These are phyloP conservation scores for Drosophila villosipedis DNA, from an alignment of 2,888 invertebrate species.

Conservation along the genomic window DNA sequence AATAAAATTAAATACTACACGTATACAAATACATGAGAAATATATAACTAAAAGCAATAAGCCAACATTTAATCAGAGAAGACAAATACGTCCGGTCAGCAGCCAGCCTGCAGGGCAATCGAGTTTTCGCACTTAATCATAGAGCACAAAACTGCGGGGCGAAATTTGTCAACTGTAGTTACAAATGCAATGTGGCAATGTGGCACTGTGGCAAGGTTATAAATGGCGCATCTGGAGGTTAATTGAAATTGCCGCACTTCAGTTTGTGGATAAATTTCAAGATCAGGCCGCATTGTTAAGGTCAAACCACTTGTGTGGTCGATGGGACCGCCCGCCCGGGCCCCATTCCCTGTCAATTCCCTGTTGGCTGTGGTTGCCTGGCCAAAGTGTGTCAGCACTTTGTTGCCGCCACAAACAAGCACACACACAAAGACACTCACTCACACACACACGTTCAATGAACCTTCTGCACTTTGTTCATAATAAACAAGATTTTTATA, in stretches of 20 bases:
- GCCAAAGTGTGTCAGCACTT: constrained; percentile 78
- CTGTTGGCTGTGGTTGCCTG: constrained; percentile 52
- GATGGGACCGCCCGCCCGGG: constrained; percentile 30
- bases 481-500: constrained; percentile 74
- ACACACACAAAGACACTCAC: constrained; percentile 18
- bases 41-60: constrained; percentile 30
- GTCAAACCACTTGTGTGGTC: constrained; percentile 82
- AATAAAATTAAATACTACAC: too few species aligned
- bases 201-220: constrained; percentile 35
- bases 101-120: constrained; percentile 11
- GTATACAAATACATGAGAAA: neutral
- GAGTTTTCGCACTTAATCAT: constrained; percentile 48
- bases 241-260: constrained; percentile 66
- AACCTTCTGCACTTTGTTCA: constrained; percentile 64
- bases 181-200: neutral
- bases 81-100: constrained; percentile 19
- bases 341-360: constrained; percentile 51
- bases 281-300: constrained; percentile 59
- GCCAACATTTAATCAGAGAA: constrained; percentile 32
- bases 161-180: constrained; percentile 62
- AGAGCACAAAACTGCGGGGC: constrained; percentile 23
- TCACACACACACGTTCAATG: constrained; percentile 63
- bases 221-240: constrained; percentile 58
- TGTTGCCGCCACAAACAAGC: constrained; percentile 14
- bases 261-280: constrained; percentile 50